Evolutionary conservation across 1,140 invertebrate genomes (phyloP).

Genomic region (Trichomalopsis sarcophagae): DNA sequence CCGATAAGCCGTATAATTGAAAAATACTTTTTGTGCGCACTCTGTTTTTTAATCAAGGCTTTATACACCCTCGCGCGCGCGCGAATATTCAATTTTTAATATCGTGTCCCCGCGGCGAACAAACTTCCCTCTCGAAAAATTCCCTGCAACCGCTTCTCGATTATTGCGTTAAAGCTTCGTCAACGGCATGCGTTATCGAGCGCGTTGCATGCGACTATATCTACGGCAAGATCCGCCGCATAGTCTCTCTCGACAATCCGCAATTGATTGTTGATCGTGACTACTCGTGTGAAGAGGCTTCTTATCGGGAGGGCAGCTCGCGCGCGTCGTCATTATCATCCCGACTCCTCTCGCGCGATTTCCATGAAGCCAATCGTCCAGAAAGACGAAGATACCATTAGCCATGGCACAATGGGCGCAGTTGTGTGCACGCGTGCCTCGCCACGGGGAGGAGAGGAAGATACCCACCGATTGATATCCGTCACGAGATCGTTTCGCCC

Average conservation of each 20-base stretch:
- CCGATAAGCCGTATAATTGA: conserved; percentile 7
- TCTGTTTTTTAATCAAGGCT: neutral
- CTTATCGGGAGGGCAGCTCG: conserved; percentile 55
- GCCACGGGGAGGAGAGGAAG: conserved; percentile 46
- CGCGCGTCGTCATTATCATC: conserved; percentile 52
- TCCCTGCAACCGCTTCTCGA: too few species aligned
- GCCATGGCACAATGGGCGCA: conserved; percentile 14
- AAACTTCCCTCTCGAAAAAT: too few species aligned
- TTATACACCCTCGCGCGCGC: neutral
- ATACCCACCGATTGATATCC: conserved; percentile 57
- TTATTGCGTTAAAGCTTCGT: too few species aligned
- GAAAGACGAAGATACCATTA: conserved; percentile 60
- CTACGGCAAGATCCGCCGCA: neutral
- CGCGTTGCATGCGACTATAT: neutral
- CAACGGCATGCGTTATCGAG: neutral
- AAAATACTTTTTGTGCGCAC: neutral
- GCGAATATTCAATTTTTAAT: neutral
- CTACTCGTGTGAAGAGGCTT: conserved; percentile 55
- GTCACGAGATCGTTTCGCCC: conserved; percentile 57
- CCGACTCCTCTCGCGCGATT: conserved; percentile 44
- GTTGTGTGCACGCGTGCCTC: neutral
- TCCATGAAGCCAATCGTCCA: conserved; percentile 62
- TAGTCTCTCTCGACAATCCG: neutral
- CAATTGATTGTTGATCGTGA: conserved; percentile 56
- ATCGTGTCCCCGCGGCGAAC: neutral